Conservation (phyloP, 2,113 vertebrate genomes). For the Stegastes partitus region DNA sequence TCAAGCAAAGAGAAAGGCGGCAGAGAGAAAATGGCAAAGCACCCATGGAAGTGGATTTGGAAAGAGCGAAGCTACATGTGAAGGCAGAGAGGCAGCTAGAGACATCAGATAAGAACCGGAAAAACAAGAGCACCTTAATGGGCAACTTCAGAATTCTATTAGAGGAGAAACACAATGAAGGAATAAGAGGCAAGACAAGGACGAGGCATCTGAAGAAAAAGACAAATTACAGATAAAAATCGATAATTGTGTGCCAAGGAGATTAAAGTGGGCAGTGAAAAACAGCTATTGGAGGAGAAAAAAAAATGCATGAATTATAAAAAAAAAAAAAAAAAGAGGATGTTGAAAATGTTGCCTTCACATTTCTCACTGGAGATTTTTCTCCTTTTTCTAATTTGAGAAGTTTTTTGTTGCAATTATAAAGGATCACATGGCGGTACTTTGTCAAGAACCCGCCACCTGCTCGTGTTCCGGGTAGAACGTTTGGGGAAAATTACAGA, state of each 20-base stretch:
- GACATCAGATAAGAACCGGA: constrained; percentile 55
- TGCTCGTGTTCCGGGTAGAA: constrained; percentile 1
- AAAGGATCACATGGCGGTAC: constrained; percentile 2
- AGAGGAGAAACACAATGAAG: constrained; percentile 34
- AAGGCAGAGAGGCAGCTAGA: constrained; percentile 21
- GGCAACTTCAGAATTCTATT: constrained; percentile 54
- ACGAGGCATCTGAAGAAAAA: constrained; percentile 39
- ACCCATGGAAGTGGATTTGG: constrained; percentile 21
- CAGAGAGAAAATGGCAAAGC: constrained; percentile 22
- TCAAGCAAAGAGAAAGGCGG: constrained; percentile 3
- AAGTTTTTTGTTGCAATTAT: constrained; percentile 1
- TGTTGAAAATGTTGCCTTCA: background rate
- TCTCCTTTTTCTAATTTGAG: background rate
- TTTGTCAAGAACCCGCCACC: constrained; percentile 27
- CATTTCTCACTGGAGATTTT: background rate
- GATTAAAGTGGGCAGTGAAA: constrained; percentile 15
- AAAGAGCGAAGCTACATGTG: constrained; percentile 22
- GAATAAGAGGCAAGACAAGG: constrained; percentile 38
- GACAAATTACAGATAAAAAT: constrained; percentile 47
- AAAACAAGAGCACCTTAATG: constrained; percentile 55
- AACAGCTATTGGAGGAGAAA: background rate
- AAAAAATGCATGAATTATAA: background rate
- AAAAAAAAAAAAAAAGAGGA: constrained; percentile 32
- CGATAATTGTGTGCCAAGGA: constrained; percentile 13
- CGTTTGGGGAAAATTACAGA: constrained; percentile 1